Percentiles rank a stretch among this genome's conserved stretches.
These are phyloP conservation scores for Sebastes reedi DNA, from an alignment of 2,797 vertebrate genomes.

Conservation along the genomic window DNA sequence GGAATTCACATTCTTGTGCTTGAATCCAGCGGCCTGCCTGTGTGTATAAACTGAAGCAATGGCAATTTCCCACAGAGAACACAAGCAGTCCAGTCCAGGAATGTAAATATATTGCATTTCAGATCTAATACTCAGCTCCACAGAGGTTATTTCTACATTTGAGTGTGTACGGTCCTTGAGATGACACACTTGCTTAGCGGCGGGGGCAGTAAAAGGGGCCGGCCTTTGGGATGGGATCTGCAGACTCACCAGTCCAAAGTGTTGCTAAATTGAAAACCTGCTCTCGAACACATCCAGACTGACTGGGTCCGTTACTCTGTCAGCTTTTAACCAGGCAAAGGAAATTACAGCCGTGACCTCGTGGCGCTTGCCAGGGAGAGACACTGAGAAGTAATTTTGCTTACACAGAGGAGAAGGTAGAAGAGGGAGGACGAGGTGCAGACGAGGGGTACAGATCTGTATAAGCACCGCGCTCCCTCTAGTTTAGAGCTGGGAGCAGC, in stretches of 20 bases:
- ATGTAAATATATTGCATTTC: slow-evolving; percentile 51
- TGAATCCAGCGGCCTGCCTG: slow-evolving; percentile 12
- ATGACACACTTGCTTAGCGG: slow-evolving; percentile 60
- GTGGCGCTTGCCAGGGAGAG: slow-evolving; percentile 44
- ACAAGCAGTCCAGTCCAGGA: slow-evolving; percentile 34
- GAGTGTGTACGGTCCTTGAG: slow-evolving; percentile 11
- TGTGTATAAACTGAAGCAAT: slow-evolving; percentile 41
- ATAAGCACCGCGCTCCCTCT: slow-evolving; percentile 34
- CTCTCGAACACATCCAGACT: slow-evolving; percentile 55
- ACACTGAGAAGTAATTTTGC: slow-evolving; percentile 65
- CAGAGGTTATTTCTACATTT: slow-evolving; percentile 48
- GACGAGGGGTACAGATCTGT: slow-evolving; percentile 41
- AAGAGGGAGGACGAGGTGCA: slow-evolving; percentile 37
- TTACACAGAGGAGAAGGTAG: slow-evolving; percentile 40
- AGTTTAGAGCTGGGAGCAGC: slow-evolving; percentile 50
- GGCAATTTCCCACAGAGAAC: slow-evolving; percentile 54
- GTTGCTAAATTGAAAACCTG: slow-evolving; percentile 76
- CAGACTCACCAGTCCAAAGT: slow-evolving; percentile 42
- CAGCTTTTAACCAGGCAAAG: slow-evolving; percentile 76
- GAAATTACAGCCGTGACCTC: slow-evolving; percentile 80
- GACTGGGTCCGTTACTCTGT: slow-evolving; percentile 61
- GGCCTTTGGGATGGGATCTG: slow-evolving; percentile 42
- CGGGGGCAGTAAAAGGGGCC: slow-evolving; percentile 12
- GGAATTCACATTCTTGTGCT: slow-evolving; percentile 34
- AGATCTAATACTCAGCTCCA: slow-evolving; percentile 34